phyloP scores from a whole-genome alignment of 2,113 vertebrate genomes.

The Xiphorhynchus elegans region DNA sequence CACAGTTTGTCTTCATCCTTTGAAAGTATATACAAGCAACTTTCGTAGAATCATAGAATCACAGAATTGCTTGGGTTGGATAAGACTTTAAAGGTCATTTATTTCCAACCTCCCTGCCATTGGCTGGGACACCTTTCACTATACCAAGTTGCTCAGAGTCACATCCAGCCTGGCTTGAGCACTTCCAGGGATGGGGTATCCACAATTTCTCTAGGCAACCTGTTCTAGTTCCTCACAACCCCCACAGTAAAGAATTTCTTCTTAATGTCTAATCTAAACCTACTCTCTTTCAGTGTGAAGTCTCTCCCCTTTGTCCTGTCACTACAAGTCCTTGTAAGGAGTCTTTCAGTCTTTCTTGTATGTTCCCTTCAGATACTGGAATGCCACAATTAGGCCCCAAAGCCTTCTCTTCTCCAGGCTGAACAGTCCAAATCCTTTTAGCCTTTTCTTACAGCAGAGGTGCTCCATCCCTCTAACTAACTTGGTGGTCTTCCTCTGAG shows the following conservation, averaged over 20 bases:
- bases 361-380: background rate
- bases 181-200: background rate
- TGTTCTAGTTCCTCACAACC: background rate
- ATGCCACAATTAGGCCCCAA: background rate
- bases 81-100: background rate
- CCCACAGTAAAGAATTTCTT: background rate
- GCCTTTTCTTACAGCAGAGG: background rate
- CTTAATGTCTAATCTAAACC: background rate
- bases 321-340: background rate
- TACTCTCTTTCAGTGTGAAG: rapidly evolving
- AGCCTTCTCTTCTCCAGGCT: background rate
- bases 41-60: background rate
- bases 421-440: background rate
- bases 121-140: background rate
- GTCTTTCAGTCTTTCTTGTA: background rate
- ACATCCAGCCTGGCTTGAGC: background rate
- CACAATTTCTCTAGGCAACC: background rate
- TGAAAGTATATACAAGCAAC: background rate
- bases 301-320: background rate
- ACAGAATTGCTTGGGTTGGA: background rate
- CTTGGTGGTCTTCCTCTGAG: background rate
- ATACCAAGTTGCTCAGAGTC: background rate
- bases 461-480: background rate
- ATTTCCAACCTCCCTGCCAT: background rate
- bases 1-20: background rate